These are phyloP conservation scores for Neelides sp. DNA, from an alignment of 1,140 invertebrate genomes.

Conservation along the genomic window DNA sequence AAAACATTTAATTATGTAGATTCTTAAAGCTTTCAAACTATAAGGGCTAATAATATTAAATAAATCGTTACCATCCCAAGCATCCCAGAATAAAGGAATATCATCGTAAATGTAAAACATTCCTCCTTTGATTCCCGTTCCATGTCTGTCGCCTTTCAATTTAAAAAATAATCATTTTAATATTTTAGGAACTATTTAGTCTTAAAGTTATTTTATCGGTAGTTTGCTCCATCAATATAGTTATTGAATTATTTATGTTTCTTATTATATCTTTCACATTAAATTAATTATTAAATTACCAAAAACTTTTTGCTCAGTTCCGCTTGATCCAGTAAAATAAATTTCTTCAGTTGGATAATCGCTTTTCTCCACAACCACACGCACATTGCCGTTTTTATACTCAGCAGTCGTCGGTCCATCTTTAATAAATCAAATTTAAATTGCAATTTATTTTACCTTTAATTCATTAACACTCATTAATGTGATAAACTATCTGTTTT, in stretches of 20 bases:
- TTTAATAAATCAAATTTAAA: constrained; percentile 2
- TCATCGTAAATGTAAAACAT: constrained; percentile 41
- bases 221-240: too few species aligned
- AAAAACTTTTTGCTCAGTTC: constrained; percentile 6
- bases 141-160: constrained; percentile 18
- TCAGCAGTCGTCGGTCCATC: neutral
- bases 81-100: constrained; percentile 46
- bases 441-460: neutral
- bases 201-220: too few species aligned
- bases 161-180: too few species aligned
- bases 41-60: neutral
- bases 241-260: too few species aligned
- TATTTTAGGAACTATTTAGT: too few species aligned
- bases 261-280: too few species aligned
- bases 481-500: neutral
- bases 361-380: constrained; percentile 13
- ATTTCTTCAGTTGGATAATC: constrained; percentile 21
- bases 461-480: neutral
- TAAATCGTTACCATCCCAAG: constrained; percentile 40
- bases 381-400: constrained; percentile 15
- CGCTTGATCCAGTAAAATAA: constrained; percentile 10
- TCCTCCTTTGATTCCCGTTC: constrained; percentile 14
- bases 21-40: too few species aligned
- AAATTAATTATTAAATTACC: too few species aligned
- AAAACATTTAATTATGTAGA: too few species aligned